Evolutionary conservation across 2,113 vertebrate genomes (phyloP).

Genomic region (Gymnogyps californianus): DNA sequence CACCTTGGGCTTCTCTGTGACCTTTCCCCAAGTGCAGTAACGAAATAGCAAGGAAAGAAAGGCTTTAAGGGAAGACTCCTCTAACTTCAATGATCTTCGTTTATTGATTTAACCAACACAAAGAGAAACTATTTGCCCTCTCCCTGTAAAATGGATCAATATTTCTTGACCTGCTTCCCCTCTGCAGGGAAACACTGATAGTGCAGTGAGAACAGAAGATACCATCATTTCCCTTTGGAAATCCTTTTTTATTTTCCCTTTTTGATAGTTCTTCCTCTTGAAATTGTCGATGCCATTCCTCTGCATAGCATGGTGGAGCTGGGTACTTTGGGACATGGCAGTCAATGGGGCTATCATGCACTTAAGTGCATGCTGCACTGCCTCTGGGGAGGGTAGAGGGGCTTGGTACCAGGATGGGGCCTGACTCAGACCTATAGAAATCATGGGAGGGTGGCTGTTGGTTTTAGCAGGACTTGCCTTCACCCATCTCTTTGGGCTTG

Average conservation of each 20-base stretch:
- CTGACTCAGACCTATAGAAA: neutral
- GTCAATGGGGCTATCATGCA: rapidly evolving
- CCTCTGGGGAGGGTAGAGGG: neutral
- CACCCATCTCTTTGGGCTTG: neutral
- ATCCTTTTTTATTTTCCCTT: neutral
- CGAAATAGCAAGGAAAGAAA: neutral
- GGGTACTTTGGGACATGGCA: neutral
- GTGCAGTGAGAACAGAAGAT: neutral
- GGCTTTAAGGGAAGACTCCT: neutral
- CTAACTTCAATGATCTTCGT: neutral
- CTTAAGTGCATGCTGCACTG: neutral
- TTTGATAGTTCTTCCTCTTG: neutral
- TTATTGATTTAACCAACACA: neutral
- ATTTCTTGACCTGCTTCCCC: neutral
- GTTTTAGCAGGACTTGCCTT: neutral
- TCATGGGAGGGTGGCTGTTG: neutral
- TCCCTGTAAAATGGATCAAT: neutral
- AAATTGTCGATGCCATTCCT: neutral
- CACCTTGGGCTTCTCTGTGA: conserved; percentile 16
- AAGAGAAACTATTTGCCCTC: neutral
- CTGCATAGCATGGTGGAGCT: neutral
- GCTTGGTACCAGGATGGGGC: neutral
- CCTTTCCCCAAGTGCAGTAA: neutral
- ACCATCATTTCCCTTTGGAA: neutral
- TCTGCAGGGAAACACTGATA: neutral